Percentiles rank a stretch among this genome's conserved stretches.
Conservation (phyloP, 2,113 vertebrate species). For the Pachycephala philippinensis region DNA sequence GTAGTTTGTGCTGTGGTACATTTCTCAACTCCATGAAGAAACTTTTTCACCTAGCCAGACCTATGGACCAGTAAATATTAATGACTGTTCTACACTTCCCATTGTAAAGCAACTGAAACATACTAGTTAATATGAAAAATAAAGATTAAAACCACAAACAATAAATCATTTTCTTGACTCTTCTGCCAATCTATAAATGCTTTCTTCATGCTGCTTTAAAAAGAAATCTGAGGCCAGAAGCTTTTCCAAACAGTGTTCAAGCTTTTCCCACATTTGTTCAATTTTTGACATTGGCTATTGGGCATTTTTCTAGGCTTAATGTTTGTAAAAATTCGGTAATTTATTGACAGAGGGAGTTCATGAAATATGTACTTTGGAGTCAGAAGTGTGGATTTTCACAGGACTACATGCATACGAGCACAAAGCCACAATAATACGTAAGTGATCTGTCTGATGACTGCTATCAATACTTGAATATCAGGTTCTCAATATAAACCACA, state of each 20-base stretch:
- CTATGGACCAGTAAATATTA: neutral
- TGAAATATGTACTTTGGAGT: neutral
- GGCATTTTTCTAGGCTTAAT: neutral
- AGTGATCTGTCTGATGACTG: neutral
- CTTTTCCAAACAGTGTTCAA: neutral
- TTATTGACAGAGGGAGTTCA: neutral
- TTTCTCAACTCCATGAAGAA: neutral
- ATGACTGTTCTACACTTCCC: neutral
- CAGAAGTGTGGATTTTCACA: neutral
- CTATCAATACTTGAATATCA: neutral
- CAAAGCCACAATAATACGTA: neutral
- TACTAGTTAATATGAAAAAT: neutral
- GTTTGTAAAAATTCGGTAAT: neutral
- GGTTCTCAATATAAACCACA: rapidly evolving
- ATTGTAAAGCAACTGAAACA: neutral
- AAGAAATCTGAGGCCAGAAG: neutral
- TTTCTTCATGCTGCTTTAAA: neutral
- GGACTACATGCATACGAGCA: neutral
- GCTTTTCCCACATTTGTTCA: neutral
- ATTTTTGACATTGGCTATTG: neutral
- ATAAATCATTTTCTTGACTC: neutral
- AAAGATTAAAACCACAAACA: neutral
- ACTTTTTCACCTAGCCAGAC: neutral
- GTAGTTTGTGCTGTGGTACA: neutral
- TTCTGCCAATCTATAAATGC: neutral